Percentiles rank a stretch among this genome's conserved stretches.
These are phyloP conservation scores for Antheraea pernyi DNA, from an alignment of 1,140 invertebrate species.

Conservation along the genomic window DNA sequence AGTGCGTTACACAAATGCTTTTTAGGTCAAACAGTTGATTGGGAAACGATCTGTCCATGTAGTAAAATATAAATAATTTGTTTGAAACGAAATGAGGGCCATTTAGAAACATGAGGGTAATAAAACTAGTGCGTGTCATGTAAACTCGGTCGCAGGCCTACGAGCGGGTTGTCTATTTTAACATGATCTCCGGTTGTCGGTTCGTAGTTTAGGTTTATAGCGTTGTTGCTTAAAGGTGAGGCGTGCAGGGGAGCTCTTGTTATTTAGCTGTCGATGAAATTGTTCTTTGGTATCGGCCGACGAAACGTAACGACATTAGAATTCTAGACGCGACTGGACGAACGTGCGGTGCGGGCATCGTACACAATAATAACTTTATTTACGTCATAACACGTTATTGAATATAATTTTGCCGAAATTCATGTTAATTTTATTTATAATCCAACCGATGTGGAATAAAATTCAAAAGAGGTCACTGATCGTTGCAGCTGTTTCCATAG, in stretches of 20 bases:
- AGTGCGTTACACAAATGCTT: slow-evolving; percentile 70
- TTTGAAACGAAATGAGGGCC: slow-evolving; percentile 75
- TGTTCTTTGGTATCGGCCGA: slow-evolving; percentile 50
- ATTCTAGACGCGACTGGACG: slow-evolving; percentile 64
- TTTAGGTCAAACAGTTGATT: slow-evolving; percentile 74
- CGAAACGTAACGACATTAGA: slow-evolving; percentile 64
- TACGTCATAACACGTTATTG: slow-evolving; percentile 11
- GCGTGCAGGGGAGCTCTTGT: slow-evolving; percentile 36
- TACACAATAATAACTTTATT: slow-evolving; percentile 39
- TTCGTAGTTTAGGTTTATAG: slow-evolving; percentile 19
- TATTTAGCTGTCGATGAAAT: slow-evolving; percentile 44
- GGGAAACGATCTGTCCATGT: slow-evolving; percentile 75
- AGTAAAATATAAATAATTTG: slow-evolving; percentile 79
- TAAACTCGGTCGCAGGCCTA: slow-evolving; percentile 66
- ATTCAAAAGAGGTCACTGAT: not conserved
- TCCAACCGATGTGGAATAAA: not conserved
- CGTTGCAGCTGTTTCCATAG: not conserved
- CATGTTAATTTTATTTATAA: slow-evolving; percentile 1
- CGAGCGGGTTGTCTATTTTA: slow-evolving; percentile 29
- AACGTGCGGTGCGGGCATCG: slow-evolving; percentile 68
- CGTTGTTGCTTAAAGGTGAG: slow-evolving; percentile 26
- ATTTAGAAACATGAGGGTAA: slow-evolving; percentile 79
- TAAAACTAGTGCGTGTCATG: slow-evolving; percentile 77
- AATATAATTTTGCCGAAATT: not conserved
- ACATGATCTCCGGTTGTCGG: slow-evolving; percentile 31